A percentile compares a stretch with the other conserved stretches of the same genome.
Evolutionary conservation across 2,797 vertebrate genomes (phyloP).

Genomic region (Siniperca undulata): DNA sequence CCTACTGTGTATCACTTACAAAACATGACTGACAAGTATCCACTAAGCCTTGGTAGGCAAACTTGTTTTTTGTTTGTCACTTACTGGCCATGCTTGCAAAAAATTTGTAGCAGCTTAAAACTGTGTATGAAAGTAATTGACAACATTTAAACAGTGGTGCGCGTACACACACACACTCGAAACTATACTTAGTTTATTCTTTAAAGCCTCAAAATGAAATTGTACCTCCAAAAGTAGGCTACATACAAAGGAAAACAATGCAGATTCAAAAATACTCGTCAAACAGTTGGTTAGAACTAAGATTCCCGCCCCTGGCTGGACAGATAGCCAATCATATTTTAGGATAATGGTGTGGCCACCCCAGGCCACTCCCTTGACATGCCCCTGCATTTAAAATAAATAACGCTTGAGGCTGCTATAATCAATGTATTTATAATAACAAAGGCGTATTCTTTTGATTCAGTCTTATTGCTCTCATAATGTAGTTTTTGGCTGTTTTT

Average conservation of each 20-base stretch:
- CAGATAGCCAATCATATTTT: no score
- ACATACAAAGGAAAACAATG: no score
- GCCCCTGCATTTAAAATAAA: no score
- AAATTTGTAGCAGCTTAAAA: background rate
- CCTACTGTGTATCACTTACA: background rate
- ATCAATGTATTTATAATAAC: background rate
- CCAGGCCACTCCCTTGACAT: no score
- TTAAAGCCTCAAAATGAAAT: no score
- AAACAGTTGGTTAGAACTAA: no score
- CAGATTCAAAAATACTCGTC: no score
- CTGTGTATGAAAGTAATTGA: background rate
- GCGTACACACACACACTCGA: no score
- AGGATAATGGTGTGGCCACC: no score
- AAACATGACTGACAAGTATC: constrained; percentile 24
- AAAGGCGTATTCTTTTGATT: background rate
- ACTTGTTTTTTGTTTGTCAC: background rate
- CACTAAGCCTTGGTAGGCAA: background rate
- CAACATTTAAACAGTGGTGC: background rate
- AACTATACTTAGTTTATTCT: no score
- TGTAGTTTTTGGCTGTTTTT: background rate
- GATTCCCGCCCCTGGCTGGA: no score
- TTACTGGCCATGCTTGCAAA: background rate
- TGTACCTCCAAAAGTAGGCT: no score
- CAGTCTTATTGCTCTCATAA: background rate
- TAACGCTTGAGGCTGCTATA: background rate